phyloP scores from a whole-genome alignment of 2,113 vertebrate species.

The Coturnix japonica region DNA sequence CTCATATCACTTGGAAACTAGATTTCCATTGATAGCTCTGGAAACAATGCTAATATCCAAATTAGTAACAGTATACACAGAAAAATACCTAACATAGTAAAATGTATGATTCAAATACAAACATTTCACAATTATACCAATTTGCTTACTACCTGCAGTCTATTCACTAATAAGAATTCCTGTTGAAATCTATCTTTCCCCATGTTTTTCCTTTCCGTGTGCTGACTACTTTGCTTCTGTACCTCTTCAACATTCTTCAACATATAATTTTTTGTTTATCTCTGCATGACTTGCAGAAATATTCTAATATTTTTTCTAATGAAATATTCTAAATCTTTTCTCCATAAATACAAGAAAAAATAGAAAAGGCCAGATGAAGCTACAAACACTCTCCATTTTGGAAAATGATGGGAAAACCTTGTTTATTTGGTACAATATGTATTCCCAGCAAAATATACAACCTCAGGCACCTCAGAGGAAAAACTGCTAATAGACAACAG shows the following conservation, averaged over 20 bases:
- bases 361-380: not conserved
- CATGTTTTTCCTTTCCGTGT: not conserved
- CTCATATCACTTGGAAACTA: not conserved
- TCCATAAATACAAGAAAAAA: not conserved
- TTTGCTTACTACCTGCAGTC: not conserved
- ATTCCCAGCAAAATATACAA: fast-evolving
- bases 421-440: not conserved
- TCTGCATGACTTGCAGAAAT: not conserved
- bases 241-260: not conserved
- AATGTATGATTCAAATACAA: not conserved
- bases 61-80: not conserved
- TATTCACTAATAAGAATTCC: not conserved
- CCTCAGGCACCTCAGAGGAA: not conserved
- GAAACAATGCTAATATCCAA: not conserved
- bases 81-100: not conserved
- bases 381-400: not conserved
- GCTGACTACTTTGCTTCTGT: not conserved
- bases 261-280: not conserved
- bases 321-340: not conserved
- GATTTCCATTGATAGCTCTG: not conserved
- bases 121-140: not conserved
- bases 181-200: not conserved
- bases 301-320: not conserved
- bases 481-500: not conserved
- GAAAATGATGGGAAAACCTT: not conserved